A percentile compares a stretch with the other conserved stretches of the same genome.
These are phyloP conservation scores for Takifugu flavidus DNA, from an alignment of 2,113 vertebrate genomes.

Conservation along the genomic window DNA sequence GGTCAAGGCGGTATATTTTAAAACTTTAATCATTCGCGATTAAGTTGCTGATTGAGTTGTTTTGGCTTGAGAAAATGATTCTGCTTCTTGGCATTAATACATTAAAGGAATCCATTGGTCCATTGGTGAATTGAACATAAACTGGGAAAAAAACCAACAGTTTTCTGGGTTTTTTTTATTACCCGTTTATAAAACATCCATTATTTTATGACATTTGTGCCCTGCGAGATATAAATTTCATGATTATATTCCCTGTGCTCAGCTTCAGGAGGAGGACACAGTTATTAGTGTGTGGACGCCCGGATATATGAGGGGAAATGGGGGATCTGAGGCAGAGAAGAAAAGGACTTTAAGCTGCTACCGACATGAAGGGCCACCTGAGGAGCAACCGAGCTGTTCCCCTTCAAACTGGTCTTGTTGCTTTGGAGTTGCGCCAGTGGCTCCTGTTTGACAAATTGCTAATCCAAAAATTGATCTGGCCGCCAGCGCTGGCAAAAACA, in stretches of 20 bases:
- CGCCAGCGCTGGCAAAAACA: conserved; percentile 2
- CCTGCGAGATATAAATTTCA: conserved; percentile 15
- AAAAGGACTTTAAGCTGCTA: conserved; percentile 53
- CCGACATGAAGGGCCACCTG: conserved; percentile 60
- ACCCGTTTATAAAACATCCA: too few species aligned
- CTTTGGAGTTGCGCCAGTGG: conserved; percentile 34
- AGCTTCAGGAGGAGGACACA: not conserved
- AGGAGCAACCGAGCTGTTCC: conserved; percentile 61
- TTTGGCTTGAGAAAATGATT: too few species aligned
- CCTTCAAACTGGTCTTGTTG: conserved; percentile 32
- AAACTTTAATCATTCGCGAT: too few species aligned
- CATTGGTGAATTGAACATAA: too few species aligned
- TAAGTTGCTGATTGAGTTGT: too few species aligned
- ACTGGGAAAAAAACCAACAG: too few species aligned
- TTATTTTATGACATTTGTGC: too few species aligned
- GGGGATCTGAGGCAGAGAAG: conserved; percentile 24
- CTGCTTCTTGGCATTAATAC: too few species aligned
- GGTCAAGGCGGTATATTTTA: too few species aligned
- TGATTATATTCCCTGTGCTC: conserved; percentile 41
- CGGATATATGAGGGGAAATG: conserved; percentile 1
- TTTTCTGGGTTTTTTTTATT: too few species aligned
- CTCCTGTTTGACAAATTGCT: conserved; percentile 31
- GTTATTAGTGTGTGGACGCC: conserved; percentile 16
- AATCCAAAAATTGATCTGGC: conserved; percentile 35
- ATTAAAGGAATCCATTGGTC: too few species aligned